Percentiles rank a stretch among this genome's conserved stretches.
These are phyloP conservation scores for Diabrotica balteata DNA, from an alignment of 2,888 invertebrate species.

Conservation along the genomic window DNA sequence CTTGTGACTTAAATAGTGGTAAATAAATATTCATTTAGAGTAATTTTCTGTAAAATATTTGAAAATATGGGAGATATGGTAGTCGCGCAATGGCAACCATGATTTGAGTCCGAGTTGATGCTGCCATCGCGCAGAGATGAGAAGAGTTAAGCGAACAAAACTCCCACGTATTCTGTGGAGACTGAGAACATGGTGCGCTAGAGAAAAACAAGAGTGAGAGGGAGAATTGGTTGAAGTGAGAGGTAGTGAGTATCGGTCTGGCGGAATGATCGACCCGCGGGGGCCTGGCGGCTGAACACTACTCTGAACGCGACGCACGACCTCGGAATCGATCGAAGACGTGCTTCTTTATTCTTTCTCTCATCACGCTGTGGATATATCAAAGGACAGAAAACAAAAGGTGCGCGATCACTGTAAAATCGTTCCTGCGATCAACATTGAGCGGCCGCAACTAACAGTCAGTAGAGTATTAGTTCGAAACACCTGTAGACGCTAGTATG, in stretches of 20 bases:
- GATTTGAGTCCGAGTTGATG: constrained; percentile 54
- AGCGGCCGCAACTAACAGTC: constrained; percentile 59
- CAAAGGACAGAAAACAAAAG: constrained; percentile 37
- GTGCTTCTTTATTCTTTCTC: constrained; percentile 45
- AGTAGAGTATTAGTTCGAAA: constrained; percentile 63
- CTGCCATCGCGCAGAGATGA: constrained; percentile 52
- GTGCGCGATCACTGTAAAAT: constrained; percentile 42
- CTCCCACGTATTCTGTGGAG: constrained; percentile 46
- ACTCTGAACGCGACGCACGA: constrained; percentile 56
- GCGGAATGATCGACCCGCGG: constrained; percentile 62
- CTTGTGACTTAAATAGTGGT: too few relatives aligned
- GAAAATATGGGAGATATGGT: constrained; percentile 33
- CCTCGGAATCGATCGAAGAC: constrained; percentile 50
- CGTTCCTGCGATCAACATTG: constrained; percentile 55
- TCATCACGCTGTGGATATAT: constrained; percentile 34
- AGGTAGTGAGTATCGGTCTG: constrained; percentile 55
- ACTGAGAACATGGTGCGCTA: constrained; percentile 27
- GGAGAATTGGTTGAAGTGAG: constrained; percentile 13
- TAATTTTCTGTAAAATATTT: too few relatives aligned
- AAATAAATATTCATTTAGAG: too few relatives aligned
- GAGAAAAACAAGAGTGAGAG: constrained; percentile 50
- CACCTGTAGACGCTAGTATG: constrained; percentile 63
- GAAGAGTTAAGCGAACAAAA: constrained; percentile 47
- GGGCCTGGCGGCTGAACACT: constrained; percentile 72
- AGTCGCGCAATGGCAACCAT: constrained; percentile 51